phyloP scores from a whole-genome alignment of 2,888 invertebrate species.

The Trichogramma dendrolimi region DNA sequence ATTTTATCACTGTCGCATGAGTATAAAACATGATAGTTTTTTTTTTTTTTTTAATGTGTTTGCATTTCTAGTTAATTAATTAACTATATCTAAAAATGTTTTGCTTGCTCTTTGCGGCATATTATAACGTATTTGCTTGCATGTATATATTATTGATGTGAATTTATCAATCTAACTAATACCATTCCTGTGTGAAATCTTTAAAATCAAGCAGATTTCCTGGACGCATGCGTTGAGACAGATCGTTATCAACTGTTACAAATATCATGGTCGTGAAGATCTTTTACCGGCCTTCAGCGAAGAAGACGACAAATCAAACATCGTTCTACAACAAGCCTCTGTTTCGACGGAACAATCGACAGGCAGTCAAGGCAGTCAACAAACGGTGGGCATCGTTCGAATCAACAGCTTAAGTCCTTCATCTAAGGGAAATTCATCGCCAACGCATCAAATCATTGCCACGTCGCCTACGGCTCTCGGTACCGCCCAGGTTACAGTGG shows the following conservation, averaged over 20 bases:
- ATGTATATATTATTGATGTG: no score
- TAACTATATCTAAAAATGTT: no score
- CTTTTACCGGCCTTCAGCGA: slow-evolving; percentile 90
- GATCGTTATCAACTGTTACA: slow-evolving; percentile 97
- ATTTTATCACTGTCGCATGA: no score
- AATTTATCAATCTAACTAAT: no score
- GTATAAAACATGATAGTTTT: no score
- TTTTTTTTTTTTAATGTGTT: no score
- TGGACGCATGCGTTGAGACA: slow-evolving; percentile 96
- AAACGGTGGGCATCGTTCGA: slow-evolving; percentile 52
- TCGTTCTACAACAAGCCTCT: slow-evolving; percentile 56
- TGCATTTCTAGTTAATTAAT: no score
- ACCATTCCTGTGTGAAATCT: slow-evolving; percentile 4
- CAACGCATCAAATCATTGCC: slow-evolving; percentile 48
- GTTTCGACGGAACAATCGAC: slow-evolving; percentile 43
- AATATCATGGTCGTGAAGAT: slow-evolving; percentile 94
- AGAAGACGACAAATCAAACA: slow-evolving; percentile 76
- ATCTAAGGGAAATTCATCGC: slow-evolving; percentile 53
- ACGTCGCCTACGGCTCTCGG: slow-evolving; percentile 50
- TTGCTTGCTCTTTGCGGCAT: no score
- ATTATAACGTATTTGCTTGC: no score
- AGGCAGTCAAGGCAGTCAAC: slow-evolving; percentile 43
- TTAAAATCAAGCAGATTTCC: slow-evolving; percentile 68
- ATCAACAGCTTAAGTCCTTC: slow-evolving; percentile 49
- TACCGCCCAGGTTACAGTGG: slow-evolving; percentile 51